phyloP scores from a whole-genome alignment of 2,797 vertebrate species.

The Phataginus tetradactyla region DNA sequence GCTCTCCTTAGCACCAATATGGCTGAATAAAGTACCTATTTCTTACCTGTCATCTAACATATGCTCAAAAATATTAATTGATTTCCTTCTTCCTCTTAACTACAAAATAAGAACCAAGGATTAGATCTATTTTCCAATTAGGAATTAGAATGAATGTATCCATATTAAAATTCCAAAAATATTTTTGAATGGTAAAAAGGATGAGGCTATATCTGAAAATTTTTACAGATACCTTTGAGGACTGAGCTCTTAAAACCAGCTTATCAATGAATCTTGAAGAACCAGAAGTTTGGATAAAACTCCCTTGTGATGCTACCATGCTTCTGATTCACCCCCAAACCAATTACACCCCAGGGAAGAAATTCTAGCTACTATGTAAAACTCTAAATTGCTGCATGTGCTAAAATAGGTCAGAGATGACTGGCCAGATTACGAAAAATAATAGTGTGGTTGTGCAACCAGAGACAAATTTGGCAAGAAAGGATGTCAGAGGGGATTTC shows the following conservation, averaged over 20 bases:
- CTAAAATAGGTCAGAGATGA: constrained; percentile 33
- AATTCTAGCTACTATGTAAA: neutral
- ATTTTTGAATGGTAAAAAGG: neutral
- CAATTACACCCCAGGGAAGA: neutral
- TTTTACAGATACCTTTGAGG: neutral
- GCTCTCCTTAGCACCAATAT: neutral
- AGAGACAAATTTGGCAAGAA: constrained; percentile 55
- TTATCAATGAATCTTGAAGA: neutral
- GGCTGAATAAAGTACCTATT: neutral
- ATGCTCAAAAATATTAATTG: neutral
- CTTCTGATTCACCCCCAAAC: neutral
- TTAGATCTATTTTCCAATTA: neutral
- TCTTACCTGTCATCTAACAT: neutral
- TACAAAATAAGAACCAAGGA: constrained; percentile 10
- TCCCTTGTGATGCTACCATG: neutral
- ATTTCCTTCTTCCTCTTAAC: neutral
- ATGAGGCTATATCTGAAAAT: neutral
- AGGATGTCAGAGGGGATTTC: constrained; percentile 61
- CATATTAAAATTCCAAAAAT: neutral
- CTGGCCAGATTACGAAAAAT: neutral
- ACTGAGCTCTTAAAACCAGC: neutral
- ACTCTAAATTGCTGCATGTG: neutral
- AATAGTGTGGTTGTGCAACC: neutral
- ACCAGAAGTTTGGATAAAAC: neutral
- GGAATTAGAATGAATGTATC: neutral